Evolutionary conservation across 2,888 invertebrate genomes (phyloP), one percentile per base, ranked within the genome.

Genomic region (Scaptodrosophila latifasciaeformis): DNA sequence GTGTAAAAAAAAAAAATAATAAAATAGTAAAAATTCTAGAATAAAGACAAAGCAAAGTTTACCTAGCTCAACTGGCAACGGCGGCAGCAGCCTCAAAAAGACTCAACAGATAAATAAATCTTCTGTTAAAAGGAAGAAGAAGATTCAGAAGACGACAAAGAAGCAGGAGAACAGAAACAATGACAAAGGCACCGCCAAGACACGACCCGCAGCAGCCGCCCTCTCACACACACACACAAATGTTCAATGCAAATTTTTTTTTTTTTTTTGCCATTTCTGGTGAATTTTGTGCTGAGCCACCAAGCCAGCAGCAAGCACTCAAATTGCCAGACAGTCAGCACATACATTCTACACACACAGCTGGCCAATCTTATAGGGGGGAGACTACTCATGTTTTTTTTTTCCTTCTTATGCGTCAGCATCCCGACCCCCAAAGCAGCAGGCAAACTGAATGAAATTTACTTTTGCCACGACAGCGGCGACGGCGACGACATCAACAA

Each of bases 401-500:
- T n/a, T n/a, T n/a, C n/a, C n/a, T n/a, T n/a, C 17, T 15, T 15
- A 37, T 37, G 37, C 37, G 37, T 37, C 37, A 37, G 37, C 37
- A 19, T n/a, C 18, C 10, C 40, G 21, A 21, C 40, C 40, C 40
- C 40, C 40, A n/a, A 40, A 40, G 21, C 40, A 40, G 40, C 15
- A 37, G 37, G 5, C 7, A 37, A 35, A 13, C 43, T 67, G 66
- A 71, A 76, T 71, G 70, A 71, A 71, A 66, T 65, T 60, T 48
- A 60, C 40, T 63, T 44, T 19, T 5, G 31, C 5, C 5, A 9
- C 10, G n/a, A n/a, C n/a, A n/a, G n/a, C n/a, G n/a, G 34, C 34
- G 15, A 34, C 7, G 34, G 34, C 34, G 34, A 34, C 12, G 34
- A n/a, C n/a, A n/a, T n/a, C n/a, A n/a, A n/a, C n/a, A n/a, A 7